Percentiles rank a stretch among this genome's conserved stretches.
These are phyloP conservation scores for Oreochromis tanganicae DNA, from an alignment of 2,113 vertebrate genomes.

Conservation along the genomic window DNA sequence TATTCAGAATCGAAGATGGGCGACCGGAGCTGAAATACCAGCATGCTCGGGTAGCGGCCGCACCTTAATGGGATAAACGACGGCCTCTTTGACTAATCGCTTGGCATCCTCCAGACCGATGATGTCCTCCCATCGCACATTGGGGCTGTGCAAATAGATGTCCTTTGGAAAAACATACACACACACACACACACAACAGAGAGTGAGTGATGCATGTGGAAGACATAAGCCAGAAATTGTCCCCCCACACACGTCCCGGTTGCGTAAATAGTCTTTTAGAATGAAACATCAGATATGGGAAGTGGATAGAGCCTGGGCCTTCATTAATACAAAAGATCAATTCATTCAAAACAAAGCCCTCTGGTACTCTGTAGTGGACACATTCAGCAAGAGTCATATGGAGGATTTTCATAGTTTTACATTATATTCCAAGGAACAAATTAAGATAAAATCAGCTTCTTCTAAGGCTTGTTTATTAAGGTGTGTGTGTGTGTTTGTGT, in stretches of 20 bases:
- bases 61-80: constrained; percentile 95
- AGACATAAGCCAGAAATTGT: background rate
- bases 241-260: background rate
- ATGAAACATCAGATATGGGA: constrained; percentile 21
- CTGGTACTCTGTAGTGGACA: constrained; percentile 34
- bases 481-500: background rate
- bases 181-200: constrained; percentile 4
- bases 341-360: background rate
- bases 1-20: constrained; percentile 73
- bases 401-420: background rate
- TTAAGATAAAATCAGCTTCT: background rate
- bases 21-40: constrained; percentile 68
- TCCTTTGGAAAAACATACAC: constrained; percentile 39
- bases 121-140: constrained; percentile 92
- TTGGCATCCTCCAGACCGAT: constrained; percentile 93
- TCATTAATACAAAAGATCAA: constrained; percentile 36
- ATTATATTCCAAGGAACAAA: background rate
- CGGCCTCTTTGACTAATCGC: constrained; percentile 96
- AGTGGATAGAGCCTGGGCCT: constrained; percentile 29
- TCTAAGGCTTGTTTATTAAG: background rate
- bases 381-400: background rate
- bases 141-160: constrained; percentile 87
- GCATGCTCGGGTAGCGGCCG: constrained; percentile 33
- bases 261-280: constrained; percentile 39
- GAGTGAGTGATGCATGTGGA: background rate